Percentiles rank a stretch among this genome's conserved stretches.
phyloP scores from a whole-genome alignment of 2,113 vertebrate species.

The Gymnogyps californianus region DNA sequence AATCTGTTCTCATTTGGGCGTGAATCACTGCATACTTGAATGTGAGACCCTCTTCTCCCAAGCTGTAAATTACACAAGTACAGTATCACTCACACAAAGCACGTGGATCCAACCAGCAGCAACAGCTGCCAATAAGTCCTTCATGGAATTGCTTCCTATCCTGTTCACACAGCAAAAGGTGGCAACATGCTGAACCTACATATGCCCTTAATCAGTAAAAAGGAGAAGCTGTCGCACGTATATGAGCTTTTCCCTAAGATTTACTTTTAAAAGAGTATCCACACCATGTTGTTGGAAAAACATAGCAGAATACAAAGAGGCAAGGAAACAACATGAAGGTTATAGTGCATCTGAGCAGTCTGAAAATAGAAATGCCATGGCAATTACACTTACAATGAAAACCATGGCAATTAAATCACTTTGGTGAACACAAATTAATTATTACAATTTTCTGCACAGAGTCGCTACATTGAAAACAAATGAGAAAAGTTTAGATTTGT shows the following conservation, averaged over 20 bases:
- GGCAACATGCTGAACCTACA: neutral
- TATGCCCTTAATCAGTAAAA: neutral
- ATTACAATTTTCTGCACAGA: neutral
- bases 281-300: neutral
- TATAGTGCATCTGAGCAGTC: neutral
- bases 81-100: neutral
- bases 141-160: neutral
- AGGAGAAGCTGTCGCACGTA: neutral
- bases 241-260: neutral
- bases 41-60: neutral
- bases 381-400: slow-evolving; percentile 7
- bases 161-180: neutral
- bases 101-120: neutral
- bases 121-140: neutral
- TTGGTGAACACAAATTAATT: slow-evolving; percentile 13
- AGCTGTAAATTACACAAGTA: neutral
- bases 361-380: neutral
- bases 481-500: neutral
- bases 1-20: neutral
- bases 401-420: slow-evolving; percentile 3
- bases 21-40: neutral
- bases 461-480: neutral
- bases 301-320: neutral
- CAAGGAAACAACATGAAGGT: neutral
- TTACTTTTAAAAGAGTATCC: neutral